A percentile compares a stretch with the other conserved stretches of the same genome.
Conservation (phyloP, 1,140 invertebrate species). For the Wiebesia pumilae region DNA sequence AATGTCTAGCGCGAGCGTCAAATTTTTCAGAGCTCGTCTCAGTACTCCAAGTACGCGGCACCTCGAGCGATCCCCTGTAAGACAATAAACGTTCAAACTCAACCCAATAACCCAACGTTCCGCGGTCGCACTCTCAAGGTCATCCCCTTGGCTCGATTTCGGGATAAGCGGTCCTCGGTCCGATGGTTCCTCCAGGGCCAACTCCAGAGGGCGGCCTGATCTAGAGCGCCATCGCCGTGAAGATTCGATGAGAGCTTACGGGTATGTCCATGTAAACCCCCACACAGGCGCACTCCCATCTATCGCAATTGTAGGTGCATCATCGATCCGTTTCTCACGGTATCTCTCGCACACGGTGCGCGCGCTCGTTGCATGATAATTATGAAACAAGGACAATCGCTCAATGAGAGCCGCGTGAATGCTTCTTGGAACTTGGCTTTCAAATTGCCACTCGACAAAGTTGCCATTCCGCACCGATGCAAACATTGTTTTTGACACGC, state of each 20-base stretch:
- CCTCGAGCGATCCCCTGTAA: too few species aligned
- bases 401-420: slow-evolving; percentile 12
- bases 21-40: too few species aligned
- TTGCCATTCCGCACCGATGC: background rate
- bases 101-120: too few species aligned
- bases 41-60: too few species aligned
- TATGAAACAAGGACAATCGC: slow-evolving; percentile 30
- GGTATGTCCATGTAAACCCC: background rate
- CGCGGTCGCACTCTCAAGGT: too few species aligned
- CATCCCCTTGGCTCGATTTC: background rate
- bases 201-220: background rate
- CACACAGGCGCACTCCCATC: background rate
- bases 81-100: too few species aligned
- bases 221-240: too few species aligned
- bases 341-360: slow-evolving; percentile 55
- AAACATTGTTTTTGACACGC: background rate
- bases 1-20: too few species aligned
- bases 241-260: too few species aligned
- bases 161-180: background rate
- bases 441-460: background rate
- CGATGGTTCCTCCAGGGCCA: background rate
- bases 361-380: slow-evolving; percentile 7
- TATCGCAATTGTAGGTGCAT: slow-evolving; percentile 26
- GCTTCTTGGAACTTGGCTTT: background rate
- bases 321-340: slow-evolving; percentile 65